These are phyloP conservation scores for Percopsis omiscomaycus DNA, from an alignment of 2,797 vertebrate species.

Conservation along the genomic window DNA sequence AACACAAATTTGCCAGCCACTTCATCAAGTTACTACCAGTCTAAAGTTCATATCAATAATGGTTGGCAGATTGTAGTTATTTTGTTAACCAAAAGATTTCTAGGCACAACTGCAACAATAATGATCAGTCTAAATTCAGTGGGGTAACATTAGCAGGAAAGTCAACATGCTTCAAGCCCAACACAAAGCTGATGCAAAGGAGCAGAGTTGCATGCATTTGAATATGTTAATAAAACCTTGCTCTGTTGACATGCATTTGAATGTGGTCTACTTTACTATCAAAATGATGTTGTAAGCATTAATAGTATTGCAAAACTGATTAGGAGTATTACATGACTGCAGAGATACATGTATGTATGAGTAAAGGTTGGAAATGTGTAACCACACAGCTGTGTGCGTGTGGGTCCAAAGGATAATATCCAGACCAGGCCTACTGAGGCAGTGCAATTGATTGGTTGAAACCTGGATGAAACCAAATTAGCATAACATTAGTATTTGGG, in stretches of 20 bases:
- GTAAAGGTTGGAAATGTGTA: slow-evolving; percentile 43
- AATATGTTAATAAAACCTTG: too few relatives aligned
- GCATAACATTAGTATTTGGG: too few relatives aligned
- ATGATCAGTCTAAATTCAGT: neutral
- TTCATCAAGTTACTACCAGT: neutral
- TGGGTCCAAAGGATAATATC: slow-evolving; percentile 35
- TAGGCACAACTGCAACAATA: neutral
- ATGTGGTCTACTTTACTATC: too few relatives aligned
- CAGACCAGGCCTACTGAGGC: slow-evolving; percentile 1
- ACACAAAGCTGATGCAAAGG: too few relatives aligned
- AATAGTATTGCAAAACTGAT: too few relatives aligned
- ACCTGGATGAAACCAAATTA: too few relatives aligned
- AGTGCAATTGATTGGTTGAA: neutral
- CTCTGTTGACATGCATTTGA: too few relatives aligned
- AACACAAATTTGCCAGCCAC: slow-evolving; percentile 8
- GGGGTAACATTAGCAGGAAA: slow-evolving; percentile 4
- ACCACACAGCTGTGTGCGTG: neutral
- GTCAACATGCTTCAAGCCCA: neutral
- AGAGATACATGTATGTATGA: too few relatives aligned
- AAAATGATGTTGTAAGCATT: too few relatives aligned
- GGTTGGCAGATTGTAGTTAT: slow-evolving; percentile 5
- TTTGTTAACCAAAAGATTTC: slow-evolving; percentile 1
- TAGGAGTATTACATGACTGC: slow-evolving; percentile 11
- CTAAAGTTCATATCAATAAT: slow-evolving; percentile 2
- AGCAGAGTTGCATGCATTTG: too few relatives aligned